Base-by-base conservation (phyloP, 2,888 invertebrate species). In the Torymus tubicola region DNA sequence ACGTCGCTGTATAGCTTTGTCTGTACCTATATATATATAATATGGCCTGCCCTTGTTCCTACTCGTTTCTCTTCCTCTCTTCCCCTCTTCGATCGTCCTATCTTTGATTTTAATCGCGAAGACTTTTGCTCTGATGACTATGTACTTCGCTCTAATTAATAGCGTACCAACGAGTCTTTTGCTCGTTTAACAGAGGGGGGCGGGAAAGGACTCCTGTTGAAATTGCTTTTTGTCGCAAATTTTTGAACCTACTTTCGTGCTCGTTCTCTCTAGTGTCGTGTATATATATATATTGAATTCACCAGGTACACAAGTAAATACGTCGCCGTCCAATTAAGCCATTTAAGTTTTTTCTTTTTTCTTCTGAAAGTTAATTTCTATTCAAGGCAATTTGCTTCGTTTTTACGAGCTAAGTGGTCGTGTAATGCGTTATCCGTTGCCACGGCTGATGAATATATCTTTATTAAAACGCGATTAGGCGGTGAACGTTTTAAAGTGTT, bases 71-170 rank as follows among this genome's bases (percentile, higher is more conserved):
- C 13, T 42, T 50, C 10, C 50, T 50, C 42, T 2, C 42, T 64
- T 16, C 50, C 11, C 11, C 13, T 18, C 21, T 50, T 14, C 71
- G n/a, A n/a, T n/a, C n/a, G n/a, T 24, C 31, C 31, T 31, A 31
- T 31, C 31, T 31, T 31, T 31, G 60, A 60, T 60, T 60, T 16
- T 14, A 60, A 60, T 60, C 60, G 60, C 60, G 11, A 60, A 16
- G 60, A n/a, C 18, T 60, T 16, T n/a, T 16, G 14, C 60, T 60
- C 60, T 55, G 14, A 14, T 60, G 42, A 16, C 31, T 21, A 13
- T 69, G 24, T 24, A 69, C 58, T 10, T 69, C 58, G 31, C 63
- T 72, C 53, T 53, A 72, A 72, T 72, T 72, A 72, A 69, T 69
- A 57, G n/a, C 13, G 69, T 42, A 58, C 31, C 31, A 55, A 31